Percentiles rank a stretch among this genome's conserved stretches.
Conservation (phyloP, 2,888 invertebrate species). For the Yponomeuta cagnagella region DNA sequence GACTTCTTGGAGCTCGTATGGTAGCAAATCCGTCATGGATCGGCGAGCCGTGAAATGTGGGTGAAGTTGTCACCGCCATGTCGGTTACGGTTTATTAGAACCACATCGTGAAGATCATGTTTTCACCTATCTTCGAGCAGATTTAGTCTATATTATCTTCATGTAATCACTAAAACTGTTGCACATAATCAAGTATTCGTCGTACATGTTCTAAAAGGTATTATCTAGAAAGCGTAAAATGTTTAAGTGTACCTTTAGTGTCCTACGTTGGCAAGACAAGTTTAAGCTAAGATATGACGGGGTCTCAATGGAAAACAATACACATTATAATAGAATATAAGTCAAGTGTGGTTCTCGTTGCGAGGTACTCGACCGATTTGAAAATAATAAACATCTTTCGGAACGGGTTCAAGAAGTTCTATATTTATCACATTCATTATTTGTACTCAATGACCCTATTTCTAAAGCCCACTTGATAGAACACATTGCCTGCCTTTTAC, state of each 20-base stretch:
- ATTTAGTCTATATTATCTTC: neutral
- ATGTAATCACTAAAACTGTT: conserved; percentile 11
- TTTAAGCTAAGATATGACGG: neutral
- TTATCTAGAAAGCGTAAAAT: conserved; percentile 50
- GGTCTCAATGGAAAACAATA: conserved; percentile 32
- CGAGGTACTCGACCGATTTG: conserved; percentile 37
- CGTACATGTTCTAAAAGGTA: conserved; percentile 26
- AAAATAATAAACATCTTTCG: conserved; percentile 15
- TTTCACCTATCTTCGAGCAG: conserved; percentile 1
- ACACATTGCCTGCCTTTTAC: conserved; percentile 24
- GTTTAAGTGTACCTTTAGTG: conserved; percentile 39
- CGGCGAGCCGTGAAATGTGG: conserved; percentile 71
- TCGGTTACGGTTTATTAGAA: conserved; percentile 16
- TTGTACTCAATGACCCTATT: conserved; percentile 18
- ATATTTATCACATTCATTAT: conserved; percentile 1
- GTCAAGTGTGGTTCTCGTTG: conserved; percentile 2
- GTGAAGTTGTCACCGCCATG: conserved; percentile 65
- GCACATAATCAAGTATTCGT: conserved; percentile 14
- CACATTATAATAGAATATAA: neutral
- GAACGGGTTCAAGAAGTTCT: neutral
- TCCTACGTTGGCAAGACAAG: conserved; percentile 24
- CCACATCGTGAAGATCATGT: conserved; percentile 5
- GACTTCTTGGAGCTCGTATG: conserved; percentile 79
- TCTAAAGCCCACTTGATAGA: conserved; percentile 32
- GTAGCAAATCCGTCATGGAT: conserved; percentile 92